Evolutionary conservation across 2,113 vertebrate genomes (phyloP).

Genomic region (Cygnus buccinator): DNA sequence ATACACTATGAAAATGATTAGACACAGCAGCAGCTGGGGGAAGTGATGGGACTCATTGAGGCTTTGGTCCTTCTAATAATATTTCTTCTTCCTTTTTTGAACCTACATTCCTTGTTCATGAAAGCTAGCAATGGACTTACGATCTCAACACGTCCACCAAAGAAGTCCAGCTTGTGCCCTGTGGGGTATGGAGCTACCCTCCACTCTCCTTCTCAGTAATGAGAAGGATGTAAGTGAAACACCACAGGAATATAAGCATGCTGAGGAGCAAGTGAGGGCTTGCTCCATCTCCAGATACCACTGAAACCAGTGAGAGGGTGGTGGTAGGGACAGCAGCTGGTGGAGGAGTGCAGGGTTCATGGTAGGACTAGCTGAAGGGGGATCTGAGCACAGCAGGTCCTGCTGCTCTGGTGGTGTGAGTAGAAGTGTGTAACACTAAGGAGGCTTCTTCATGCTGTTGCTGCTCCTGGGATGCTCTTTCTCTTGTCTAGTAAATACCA

Average conservation of each 20-base stretch:
- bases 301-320: background rate
- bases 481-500: background rate
- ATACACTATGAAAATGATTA: conserved; percentile 57
- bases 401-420: background rate
- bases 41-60: background rate
- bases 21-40: conserved; percentile 33
- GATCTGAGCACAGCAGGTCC: background rate
- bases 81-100: background rate
- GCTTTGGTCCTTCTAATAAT: conserved; percentile 17
- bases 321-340: background rate
- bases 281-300: background rate
- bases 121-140: background rate
- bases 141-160: background rate
- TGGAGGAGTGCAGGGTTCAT: rapidly evolving
- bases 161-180: background rate
- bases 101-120: background rate
- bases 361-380: background rate
- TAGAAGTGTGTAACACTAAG: background rate
- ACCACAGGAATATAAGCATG: background rate
- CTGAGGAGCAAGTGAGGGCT: background rate
- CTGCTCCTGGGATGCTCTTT: background rate
- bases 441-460: background rate
- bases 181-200: background rate
- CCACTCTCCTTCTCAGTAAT: background rate
- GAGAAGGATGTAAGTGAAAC: background rate